Conservation (phyloP, 1,140 invertebrate genomes). For the Drosophila bipectinata region DNA sequence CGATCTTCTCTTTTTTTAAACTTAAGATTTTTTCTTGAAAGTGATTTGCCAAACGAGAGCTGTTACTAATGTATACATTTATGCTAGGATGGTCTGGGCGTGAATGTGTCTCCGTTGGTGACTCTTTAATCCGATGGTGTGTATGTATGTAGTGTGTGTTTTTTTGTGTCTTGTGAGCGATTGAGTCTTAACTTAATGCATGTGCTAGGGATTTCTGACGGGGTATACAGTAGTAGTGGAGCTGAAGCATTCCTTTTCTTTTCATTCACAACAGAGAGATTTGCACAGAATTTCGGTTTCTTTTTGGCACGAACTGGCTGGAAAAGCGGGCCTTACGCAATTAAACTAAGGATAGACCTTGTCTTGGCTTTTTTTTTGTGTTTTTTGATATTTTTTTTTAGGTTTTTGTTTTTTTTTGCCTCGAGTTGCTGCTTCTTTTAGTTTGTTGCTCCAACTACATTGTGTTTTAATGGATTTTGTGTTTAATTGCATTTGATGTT, state of each 20-base stretch:
- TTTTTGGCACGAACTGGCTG: conserved; percentile 76
- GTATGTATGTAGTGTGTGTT: conserved; percentile 44
- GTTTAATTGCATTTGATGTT: conserved; percentile 30
- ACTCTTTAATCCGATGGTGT: conserved; percentile 17
- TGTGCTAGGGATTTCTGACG: conserved; percentile 23
- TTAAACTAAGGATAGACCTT: conserved; percentile 40
- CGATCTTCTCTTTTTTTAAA: conserved; percentile 45
- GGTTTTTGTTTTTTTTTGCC: neutral
- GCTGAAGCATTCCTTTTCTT: conserved; percentile 39
- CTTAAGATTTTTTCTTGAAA: conserved; percentile 54
- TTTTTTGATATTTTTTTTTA: neutral
- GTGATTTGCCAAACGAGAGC: conserved; percentile 62
- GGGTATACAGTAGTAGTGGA: conserved; percentile 27
- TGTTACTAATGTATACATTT: conserved; percentile 67
- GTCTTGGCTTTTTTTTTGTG: conserved; percentile 8
- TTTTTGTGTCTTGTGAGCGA: conserved; percentile 17
- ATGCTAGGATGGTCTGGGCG: conserved; percentile 65
- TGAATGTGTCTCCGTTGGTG: conserved; percentile 22
- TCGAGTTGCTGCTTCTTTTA: conserved; percentile 20
- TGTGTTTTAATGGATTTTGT: conserved; percentile 31
- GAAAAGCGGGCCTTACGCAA: conserved; percentile 59
- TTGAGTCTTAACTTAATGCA: conserved; percentile 68
- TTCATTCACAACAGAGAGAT: conserved; percentile 67
- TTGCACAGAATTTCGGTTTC: conserved; percentile 68
- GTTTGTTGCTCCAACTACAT: conserved; percentile 32